Base-by-base conservation (phyloP, 1,140 invertebrate species). In the Cyclargus thomasi region DNA sequence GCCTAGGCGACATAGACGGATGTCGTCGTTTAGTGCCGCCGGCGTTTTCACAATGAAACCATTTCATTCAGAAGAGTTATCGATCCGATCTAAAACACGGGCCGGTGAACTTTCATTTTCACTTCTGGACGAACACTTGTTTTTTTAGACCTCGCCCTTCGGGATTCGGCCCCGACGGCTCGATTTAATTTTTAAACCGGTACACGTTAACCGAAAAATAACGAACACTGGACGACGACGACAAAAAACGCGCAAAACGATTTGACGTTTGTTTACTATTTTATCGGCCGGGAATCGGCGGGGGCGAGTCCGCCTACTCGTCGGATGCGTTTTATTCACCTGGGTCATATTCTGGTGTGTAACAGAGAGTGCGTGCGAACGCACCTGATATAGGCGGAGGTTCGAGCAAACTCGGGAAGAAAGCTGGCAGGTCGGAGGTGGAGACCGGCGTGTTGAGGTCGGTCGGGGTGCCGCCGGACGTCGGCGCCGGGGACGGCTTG, bases 371-470 rank as follows among this genome's bases (percentile, higher is more conserved):
- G 68, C 67, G 67, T 65, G 59, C 65, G 67, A 55, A 74, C 92
- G 92, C 90, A 97, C 96, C 96, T 94, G 95, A 95, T 81, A 97
- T 97, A 70, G 95, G 95, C 70, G 96, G 95, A 73, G 96, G 96
- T 88, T 97, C 95, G 68, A 97, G 94, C 74, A 96, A 81, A 72
- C 75, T 90, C 74, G 90, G 88, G 80, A 90, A 90, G 83, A 90
- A 90, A 70, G 87, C 87, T 29, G 87, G 87, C 73, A 90, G 78
- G 67, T 90, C 87, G 57, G 84, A 86, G 2, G 87, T 90, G 74
- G 83, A 77, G 65, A 90, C 85, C 62, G 87, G 87, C 62, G 87
- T 90, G 82, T 90, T 90, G 78, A 90, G 85, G 74, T 90, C 87
- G n/a, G 82, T 70, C 57, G 84, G 79, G 53, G 78, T 74, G 67